Conservation (phyloP, 2,113 vertebrate genomes). For the Speoplatyrhinus poulsoni region DNA sequence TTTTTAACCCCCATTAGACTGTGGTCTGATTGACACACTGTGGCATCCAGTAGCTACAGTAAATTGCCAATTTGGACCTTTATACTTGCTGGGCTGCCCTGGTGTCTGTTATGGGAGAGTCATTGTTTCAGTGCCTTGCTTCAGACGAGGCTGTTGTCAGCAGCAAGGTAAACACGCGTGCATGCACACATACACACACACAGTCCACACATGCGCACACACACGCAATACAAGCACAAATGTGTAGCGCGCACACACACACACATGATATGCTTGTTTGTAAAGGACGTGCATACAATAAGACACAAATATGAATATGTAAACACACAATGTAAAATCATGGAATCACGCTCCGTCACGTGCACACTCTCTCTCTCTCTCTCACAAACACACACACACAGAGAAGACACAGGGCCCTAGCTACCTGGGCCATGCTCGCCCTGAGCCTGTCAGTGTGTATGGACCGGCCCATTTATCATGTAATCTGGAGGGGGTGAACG, state of each 20-base stretch:
- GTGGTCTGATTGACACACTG: conserved; percentile 39
- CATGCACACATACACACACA: conserved; percentile 13
- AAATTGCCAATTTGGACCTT: conserved; percentile 74
- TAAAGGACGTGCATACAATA: neutral
- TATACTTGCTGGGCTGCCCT: conserved; percentile 53
- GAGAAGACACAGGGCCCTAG: conserved; percentile 50
- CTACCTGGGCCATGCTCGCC: conserved; percentile 76
- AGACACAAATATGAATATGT: neutral
- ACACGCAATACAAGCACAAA: neutral
- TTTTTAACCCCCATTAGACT: conserved; percentile 66
- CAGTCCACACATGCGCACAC: neutral
- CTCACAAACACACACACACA: conserved; percentile 8
- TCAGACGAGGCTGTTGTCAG: conserved; percentile 45
- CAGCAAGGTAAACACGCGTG: conserved; percentile 4
- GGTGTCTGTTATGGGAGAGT: conserved; percentile 48
- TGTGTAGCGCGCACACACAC: neutral
- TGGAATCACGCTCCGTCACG: conserved; percentile 15
- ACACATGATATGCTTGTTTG: no score
- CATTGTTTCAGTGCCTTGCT: conserved; percentile 32
- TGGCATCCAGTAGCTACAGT: conserved; percentile 47
- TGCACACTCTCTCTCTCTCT: neutral
- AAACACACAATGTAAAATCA: neutral
- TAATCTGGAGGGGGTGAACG: conserved; percentile 89
- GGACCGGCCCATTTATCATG: conserved; percentile 96
- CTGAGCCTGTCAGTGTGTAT: conserved; percentile 87